A percentile compares a stretch with the other conserved stretches of the same genome.
These are phyloP conservation scores for Ceratitis capitata DNA, from an alignment of 1,140 invertebrate genomes.

Conservation along the genomic window DNA sequence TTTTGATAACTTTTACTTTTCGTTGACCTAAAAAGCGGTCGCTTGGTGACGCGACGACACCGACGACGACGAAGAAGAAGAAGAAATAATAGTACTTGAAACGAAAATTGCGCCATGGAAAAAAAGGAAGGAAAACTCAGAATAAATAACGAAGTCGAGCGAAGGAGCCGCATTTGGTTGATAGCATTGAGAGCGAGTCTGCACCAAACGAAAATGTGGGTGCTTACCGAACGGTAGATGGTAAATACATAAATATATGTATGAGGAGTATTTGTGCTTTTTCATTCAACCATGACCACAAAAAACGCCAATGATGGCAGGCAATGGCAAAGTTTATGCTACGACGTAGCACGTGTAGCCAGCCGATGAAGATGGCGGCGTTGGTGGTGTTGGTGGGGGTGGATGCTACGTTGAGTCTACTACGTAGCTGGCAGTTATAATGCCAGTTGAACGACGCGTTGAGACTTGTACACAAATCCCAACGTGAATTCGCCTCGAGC, in stretches of 20 bases:
- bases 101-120: neutral
- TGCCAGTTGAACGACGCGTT: neutral
- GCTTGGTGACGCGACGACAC: too few relatives aligned
- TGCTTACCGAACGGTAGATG: neutral
- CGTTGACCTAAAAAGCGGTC: constrained; percentile 38
- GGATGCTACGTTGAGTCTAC: neutral
- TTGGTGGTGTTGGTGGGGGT: neutral
- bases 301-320: neutral
- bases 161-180: neutral
- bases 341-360: constrained; percentile 12
- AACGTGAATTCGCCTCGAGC: neutral
- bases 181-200: neutral
- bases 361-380: too few relatives aligned
- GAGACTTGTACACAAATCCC: constrained; percentile 7
- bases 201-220: too few relatives aligned
- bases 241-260: too few relatives aligned
- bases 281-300: neutral
- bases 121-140: neutral
- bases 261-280: constrained; percentile 8
- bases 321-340: neutral
- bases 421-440: neutral
- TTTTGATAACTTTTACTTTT: constrained; percentile 40
- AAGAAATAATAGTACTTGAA: neutral
- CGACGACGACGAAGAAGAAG: neutral
- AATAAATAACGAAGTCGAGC: neutral